Evolutionary conservation across 2,888 invertebrate genomes (phyloP), one percentile per base, ranked within the genome.

Genomic region (Plutella xylostella): DNA sequence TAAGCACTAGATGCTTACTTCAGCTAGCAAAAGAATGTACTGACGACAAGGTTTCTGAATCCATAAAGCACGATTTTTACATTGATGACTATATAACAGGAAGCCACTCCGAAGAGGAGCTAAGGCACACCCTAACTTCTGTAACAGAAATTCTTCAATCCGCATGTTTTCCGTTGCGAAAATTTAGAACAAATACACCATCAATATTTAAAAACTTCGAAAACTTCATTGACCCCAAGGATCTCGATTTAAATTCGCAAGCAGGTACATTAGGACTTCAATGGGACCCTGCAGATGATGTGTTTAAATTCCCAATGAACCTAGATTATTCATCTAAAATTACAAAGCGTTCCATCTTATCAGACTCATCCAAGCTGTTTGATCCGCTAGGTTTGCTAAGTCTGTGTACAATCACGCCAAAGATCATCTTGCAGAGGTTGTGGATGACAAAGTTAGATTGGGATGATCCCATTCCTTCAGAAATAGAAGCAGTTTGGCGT

Each of bases 281-380:
- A 6, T 57, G 57, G 56, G 41, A 39, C 28, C 51, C 55, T n/a
- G n/a, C n/a, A n/a, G n/a, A n/a, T n/a, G n/a, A n/a, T n/a, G n/a
- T n/a, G n/a, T n/a, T n/a, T n/a, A 14, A 19, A 35, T 6, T 21
- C 34, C 0, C 56, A 59, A 40, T 19, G 17, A 4, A 42, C 54
- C 11, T 46, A 45, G 18, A 51, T 55, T n/a, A n/a, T 42, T 22
- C 49, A 31, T 39, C 47, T 1, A 30, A 28, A 9, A 15, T 51
- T 9, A 54, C 50, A 1, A 55, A 57, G 15, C 39, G 55, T n/a
- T 34, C 19, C 0, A 50, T 45, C 12, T 28, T 45, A 12, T 37
- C 37, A 3, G 4, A 22, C 18, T 28, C 30, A 2, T 39, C 15
- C 14, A 18, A 20, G n/a, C 28, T 34, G 4, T 45, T 48, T 28